Evolutionary conservation across 2,888 invertebrate genomes (phyloP).

Genomic region (Hedya salicella): DNA sequence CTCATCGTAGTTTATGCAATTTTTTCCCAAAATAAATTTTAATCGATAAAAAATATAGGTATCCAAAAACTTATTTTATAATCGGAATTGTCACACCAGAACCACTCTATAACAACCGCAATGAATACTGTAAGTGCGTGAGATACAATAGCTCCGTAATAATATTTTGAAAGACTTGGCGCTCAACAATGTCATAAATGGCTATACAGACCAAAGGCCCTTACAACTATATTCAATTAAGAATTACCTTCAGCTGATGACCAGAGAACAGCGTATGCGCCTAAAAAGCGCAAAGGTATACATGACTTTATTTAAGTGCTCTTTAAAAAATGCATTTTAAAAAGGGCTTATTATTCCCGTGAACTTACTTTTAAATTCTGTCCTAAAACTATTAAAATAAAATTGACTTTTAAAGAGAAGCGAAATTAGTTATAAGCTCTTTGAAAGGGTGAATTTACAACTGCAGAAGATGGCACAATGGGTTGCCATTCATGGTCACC

Average conservation of each 20-base stretch:
- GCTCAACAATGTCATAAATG: background rate
- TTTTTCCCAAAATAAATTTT: too few relatives aligned
- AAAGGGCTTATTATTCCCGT: background rate
- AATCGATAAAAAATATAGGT: background rate
- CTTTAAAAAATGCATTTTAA: background rate
- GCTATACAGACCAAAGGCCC: background rate
- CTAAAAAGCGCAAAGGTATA: background rate
- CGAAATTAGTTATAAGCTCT: background rate
- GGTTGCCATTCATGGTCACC: constrained; percentile 57
- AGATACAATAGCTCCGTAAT: constrained; percentile 61
- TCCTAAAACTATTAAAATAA: background rate
- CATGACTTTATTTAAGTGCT: background rate
- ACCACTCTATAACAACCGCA: constrained; percentile 8
- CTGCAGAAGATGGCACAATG: constrained; percentile 51
- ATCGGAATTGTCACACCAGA: background rate
- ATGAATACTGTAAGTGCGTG: constrained; percentile 52
- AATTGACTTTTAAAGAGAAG: background rate
- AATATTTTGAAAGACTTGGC: constrained; percentile 65
- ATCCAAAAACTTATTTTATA: constrained; percentile 1
- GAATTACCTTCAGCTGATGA: constrained; percentile 54
- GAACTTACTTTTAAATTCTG: background rate
- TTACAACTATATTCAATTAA: constrained; percentile 46
- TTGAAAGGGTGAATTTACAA: background rate
- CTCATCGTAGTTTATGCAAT: too few relatives aligned
- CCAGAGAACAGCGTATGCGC: background rate